Conservation (phyloP, 2,797 vertebrate species). For the Cuculus canorus region DNA sequence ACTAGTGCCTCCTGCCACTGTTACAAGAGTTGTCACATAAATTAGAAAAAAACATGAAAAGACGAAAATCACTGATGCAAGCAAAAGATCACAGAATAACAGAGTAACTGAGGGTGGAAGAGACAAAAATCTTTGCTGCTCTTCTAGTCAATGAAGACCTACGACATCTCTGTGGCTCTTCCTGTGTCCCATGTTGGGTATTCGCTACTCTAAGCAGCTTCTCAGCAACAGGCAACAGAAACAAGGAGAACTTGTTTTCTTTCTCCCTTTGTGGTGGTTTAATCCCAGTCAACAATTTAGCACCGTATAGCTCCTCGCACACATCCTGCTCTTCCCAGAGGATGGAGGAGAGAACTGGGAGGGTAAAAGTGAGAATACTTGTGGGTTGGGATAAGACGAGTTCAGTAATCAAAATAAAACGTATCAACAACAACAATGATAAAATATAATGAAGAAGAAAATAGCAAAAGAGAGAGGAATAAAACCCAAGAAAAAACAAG, state of each 20-base stretch:
- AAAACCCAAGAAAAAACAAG: no score
- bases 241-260: not conserved
- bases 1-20: not conserved
- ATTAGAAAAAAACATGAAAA: not conserved
- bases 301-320: no score
- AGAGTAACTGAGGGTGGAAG: not conserved
- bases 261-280: no score
- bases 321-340: no score
- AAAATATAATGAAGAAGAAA: no score
- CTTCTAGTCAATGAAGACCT: not conserved
- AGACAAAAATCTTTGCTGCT: not conserved
- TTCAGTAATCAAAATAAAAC: no score
- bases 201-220: not conserved
- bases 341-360: no score
- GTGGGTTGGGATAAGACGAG: no score
- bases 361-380: no score
- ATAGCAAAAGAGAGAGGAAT: no score
- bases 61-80: not conserved
- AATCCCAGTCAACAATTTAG: no score
- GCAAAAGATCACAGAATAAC: not conserved
- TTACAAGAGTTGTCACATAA: not conserved
- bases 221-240: not conserved
- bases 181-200: not conserved
- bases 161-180: not conserved
- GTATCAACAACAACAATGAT: no score